These are phyloP conservation scores for Aphelenchoides avenae DNA, from an alignment of 1,140 invertebrate species.

Conservation along the genomic window DNA sequence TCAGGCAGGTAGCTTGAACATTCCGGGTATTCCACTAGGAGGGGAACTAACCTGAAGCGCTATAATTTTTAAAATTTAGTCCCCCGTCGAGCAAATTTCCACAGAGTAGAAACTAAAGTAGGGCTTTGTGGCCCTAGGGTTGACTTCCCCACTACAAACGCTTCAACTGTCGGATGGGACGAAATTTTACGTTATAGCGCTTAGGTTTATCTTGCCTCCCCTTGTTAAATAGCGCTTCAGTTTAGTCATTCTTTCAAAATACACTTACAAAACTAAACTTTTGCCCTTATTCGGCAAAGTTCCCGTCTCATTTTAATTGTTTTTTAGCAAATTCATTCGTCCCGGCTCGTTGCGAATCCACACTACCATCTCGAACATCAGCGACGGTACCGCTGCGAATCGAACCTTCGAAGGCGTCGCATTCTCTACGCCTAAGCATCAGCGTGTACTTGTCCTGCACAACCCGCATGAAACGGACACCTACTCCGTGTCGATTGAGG, in stretches of 20 bases:
- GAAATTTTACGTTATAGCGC: no score
- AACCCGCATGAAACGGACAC: constrained; percentile 12
- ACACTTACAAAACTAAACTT: no score
- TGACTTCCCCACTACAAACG: no score
- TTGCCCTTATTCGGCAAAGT: no score
- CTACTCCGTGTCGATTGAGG: constrained; percentile 10
- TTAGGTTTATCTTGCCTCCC: no score
- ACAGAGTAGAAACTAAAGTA: background rate
- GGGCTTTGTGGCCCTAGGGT: no score
- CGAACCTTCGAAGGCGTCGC: constrained; percentile 15
- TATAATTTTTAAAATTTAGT: background rate
- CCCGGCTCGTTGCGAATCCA: constrained; percentile 35
- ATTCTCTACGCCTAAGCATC: constrained; percentile 10
- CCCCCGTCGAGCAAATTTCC: background rate
- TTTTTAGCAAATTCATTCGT: constrained; percentile 33
- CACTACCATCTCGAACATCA: background rate
- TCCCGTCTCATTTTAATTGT: background rate
- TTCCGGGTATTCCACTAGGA: background rate
- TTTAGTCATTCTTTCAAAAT: no score
- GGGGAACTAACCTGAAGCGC: background rate
- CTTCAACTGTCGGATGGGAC: no score
- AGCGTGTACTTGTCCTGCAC: constrained; percentile 26
- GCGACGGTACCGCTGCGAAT: constrained; percentile 4
- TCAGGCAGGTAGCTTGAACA: constrained; percentile 24
- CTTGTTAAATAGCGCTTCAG: no score